Base-by-base conservation (phyloP, 2,797 vertebrate genomes). In the Kryptolebias ocellatus region DNA sequence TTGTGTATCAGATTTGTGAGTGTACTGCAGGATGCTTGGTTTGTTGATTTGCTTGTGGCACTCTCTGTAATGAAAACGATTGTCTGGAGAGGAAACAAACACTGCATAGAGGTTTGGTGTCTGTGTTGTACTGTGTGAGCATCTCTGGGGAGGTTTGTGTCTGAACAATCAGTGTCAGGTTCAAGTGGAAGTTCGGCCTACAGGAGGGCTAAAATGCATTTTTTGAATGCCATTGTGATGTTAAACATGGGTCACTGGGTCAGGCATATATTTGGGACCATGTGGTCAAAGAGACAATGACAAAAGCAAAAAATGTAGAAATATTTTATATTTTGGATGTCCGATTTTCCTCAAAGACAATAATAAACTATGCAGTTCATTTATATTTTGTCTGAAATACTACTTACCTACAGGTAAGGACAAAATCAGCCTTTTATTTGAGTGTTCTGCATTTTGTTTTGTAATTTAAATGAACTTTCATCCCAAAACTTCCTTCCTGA, bases 1-100 rank as follows among this genome's bases (percentile, higher is more conserved):
- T 68, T 63, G 54, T 46, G 56, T 54, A 1, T 17, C 64, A 60
- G 0, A 44, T 60, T 42, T 52, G 28, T 64, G 57, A 34, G 65
- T 24, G 17, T 53, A 17, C 17, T 72, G 55, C 57, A 78, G 64
- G 75, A 79, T 50, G 2, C 52, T 68, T 0, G 0, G 73, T 87
- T 86, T 86, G 74, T 80, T 83, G 76, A 53, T 80, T 18, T 78
- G 76, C 64, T 79, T 45, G 53, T 51, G 60, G 70, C 44, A 12
- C 50, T 68, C 58, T 76, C 51, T 77, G 65, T 64, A 79, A 67
- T 74, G 49, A 70, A 70, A 67, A 70, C 37, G 37, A 69, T 78
- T 66, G 61, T 75, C 46, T 61, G 9, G 58, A 73, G 58, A 60
- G 56, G 65, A 83, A 81, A 81, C 69, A 79, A 79, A 79, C 69